phyloP scores from a whole-genome alignment of 1,140 invertebrate species.

The Anoplolepis gracilipes region DNA sequence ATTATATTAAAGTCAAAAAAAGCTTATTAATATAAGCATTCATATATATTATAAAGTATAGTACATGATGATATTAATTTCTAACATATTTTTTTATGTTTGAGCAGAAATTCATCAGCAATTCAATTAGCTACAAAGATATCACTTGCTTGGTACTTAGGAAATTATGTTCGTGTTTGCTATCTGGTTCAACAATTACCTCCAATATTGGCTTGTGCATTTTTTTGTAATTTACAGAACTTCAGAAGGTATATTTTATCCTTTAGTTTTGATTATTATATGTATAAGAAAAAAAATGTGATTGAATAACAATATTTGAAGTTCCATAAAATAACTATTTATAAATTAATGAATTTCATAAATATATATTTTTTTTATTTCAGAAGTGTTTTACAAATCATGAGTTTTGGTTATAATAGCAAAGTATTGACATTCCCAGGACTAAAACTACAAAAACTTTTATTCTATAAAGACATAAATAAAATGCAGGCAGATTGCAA shows the following conservation, averaged over 20 bases:
- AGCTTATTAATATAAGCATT: conserved; percentile 11
- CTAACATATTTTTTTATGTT: neutral
- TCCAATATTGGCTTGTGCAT: conserved; percentile 84
- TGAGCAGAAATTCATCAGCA: conserved; percentile 54
- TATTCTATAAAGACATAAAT: conserved; percentile 77
- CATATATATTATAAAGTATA: neutral
- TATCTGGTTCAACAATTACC: conserved; percentile 83
- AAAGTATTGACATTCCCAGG: conserved; percentile 85
- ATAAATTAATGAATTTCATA: neutral
- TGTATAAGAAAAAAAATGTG: conserved; percentile 13
- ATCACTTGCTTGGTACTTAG: conserved; percentile 85
- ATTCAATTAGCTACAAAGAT: conserved; percentile 81
- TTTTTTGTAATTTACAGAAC: conserved; percentile 83
- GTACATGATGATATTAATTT: neutral
- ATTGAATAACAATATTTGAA: neutral
- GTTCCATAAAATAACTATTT: neutral
- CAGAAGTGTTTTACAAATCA: conserved; percentile 85
- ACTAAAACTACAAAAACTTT: conserved; percentile 76
- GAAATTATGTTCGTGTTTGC: conserved; percentile 86
- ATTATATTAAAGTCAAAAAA: neutral
- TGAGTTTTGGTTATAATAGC: conserved; percentile 87
- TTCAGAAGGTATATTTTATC: conserved; percentile 84
- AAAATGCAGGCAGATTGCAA: conserved; percentile 76
- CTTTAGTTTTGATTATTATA: conserved; percentile 28
- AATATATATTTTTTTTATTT: conserved; percentile 64